Evolutionary conservation across 1,140 invertebrate species (phyloP).

Genomic region (Phthorimaea operculella): DNA sequence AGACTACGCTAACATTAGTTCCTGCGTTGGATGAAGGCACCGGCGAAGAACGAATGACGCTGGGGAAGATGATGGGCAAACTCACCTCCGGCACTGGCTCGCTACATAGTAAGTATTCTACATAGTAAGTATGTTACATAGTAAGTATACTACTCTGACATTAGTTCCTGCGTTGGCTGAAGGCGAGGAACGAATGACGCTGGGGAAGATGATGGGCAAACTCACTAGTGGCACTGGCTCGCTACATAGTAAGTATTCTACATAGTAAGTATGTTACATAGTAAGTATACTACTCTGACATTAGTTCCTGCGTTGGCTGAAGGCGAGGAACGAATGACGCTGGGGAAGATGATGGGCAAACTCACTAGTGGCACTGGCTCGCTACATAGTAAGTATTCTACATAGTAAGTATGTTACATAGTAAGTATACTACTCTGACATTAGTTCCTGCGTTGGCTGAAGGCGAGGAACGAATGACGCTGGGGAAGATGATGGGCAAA

Average conservation of each 20-base stretch:
- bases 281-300: no score
- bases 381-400: conserved; percentile 56
- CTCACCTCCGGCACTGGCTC: conserved; percentile 81
- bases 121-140: no score
- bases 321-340: conserved; percentile 82
- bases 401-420: conserved; percentile 67
- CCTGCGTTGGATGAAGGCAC: conserved; percentile 79
- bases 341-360: conserved; percentile 86
- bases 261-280: no score
- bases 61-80: conserved; percentile 80
- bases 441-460: conserved; percentile 83
- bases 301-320: conserved; percentile 83
- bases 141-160: conserved; percentile 91
- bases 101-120: conserved; percentile 56
- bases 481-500: conserved; percentile 86
- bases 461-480: conserved; percentile 82
- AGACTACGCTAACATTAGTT: conserved; percentile 88
- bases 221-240: conserved; percentile 81
- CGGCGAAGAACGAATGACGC: conserved; percentile 82
- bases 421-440: conserved; percentile 76
- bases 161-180: conserved; percentile 84
- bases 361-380: conserved; percentile 81
- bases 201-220: conserved; percentile 86
- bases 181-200: conserved; percentile 82
- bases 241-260: conserved; percentile 56